Evolutionary conservation across 2,888 invertebrate genomes (phyloP).

Genomic region (Tetranychus truncatus): DNA sequence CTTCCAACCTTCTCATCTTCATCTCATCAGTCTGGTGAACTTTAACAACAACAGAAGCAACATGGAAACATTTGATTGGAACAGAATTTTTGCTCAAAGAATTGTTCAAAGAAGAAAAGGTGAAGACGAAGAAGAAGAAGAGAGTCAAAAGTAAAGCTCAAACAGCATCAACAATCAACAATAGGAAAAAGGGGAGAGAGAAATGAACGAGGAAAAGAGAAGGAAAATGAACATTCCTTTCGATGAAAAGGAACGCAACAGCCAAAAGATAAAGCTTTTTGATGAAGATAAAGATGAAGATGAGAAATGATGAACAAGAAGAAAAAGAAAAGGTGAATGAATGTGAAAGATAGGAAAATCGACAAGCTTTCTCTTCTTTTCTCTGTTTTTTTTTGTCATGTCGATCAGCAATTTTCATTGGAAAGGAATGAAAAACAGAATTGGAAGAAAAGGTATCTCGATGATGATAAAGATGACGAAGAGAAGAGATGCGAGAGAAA

Average conservation of each 20-base stretch:
- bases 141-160: background rate
- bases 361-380: too few species aligned
- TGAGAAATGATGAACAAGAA: background rate
- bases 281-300: background rate
- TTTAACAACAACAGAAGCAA: too few species aligned
- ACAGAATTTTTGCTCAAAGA: background rate
- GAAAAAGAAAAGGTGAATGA: background rate
- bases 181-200: constrained; percentile 3
- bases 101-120: background rate
- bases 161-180: background rate
- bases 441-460: background rate
- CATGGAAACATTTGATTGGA: too few species aligned
- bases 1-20: too few species aligned
- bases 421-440: background rate
- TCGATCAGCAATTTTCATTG: background rate
- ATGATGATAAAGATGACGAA: background rate
- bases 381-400: too few species aligned
- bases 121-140: background rate
- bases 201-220: background rate
- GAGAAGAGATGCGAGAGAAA: background rate
- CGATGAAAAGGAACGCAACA: background rate
- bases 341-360: too few species aligned
- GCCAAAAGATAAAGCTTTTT: background rate
- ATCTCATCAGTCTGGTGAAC: too few species aligned
- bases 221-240: background rate